A percentile compares a stretch with the other conserved stretches of the same genome.
Evolutionary conservation across 2,888 invertebrate species (phyloP).

Genomic region (Acleris sparsana): DNA sequence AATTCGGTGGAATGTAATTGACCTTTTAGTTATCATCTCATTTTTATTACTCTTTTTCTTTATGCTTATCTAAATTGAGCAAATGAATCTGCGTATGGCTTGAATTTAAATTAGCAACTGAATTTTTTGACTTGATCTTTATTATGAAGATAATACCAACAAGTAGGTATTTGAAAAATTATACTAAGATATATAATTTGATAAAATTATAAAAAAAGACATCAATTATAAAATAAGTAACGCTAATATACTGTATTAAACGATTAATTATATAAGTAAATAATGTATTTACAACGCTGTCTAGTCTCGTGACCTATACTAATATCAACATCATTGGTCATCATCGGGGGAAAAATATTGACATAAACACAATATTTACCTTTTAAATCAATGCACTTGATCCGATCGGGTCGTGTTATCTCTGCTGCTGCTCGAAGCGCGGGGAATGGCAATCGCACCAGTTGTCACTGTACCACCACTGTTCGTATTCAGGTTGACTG

Average conservation of each 20-base stretch:
- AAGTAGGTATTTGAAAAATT: no score
- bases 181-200: no score
- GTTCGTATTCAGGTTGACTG: constrained; percentile 69
- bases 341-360: constrained; percentile 6
- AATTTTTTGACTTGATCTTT: neutral
- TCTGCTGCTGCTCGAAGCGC: constrained; percentile 74
- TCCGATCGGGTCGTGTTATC: constrained; percentile 64
- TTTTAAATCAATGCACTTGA: constrained; percentile 66
- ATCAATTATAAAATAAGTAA: no score
- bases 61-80: constrained; percentile 18
- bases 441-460: constrained; percentile 79
- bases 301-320: constrained; percentile 8
- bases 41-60: constrained; percentile 25
- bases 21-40: constrained; percentile 37
- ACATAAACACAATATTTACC: constrained; percentile 70
- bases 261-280: no score
- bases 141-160: neutral
- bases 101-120: constrained; percentile 8
- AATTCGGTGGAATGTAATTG: constrained; percentile 45
- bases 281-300: neutral
- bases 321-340: constrained; percentile 6
- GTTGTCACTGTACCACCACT: constrained; percentile 81
- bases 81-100: constrained; percentile 3
- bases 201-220: no score
- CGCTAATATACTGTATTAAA: no score